A percentile compares a stretch with the other conserved stretches of the same genome.
Conservation (phyloP, 1,140 invertebrate genomes). For the Yoshiicerus persimilis region DNA sequence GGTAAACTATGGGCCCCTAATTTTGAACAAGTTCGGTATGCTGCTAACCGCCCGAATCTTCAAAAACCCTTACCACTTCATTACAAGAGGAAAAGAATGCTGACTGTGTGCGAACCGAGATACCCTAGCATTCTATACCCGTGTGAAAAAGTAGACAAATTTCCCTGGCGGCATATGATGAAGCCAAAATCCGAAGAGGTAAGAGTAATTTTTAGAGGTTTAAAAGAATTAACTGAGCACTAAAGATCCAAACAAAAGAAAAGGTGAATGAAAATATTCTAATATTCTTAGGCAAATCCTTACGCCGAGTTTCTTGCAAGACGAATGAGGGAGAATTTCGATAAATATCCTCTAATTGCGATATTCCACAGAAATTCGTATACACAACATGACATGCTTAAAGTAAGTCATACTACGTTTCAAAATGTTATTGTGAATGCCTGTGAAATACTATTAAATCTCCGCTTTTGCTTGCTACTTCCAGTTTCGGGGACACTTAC, state of each 20-base stretch:
- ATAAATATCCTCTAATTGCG: background rate
- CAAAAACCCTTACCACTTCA: background rate
- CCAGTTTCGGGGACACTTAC: background rate
- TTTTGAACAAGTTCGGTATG: background rate
- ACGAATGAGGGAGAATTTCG: background rate
- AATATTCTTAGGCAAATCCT: background rate
- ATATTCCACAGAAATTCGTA: constrained; percentile 8
- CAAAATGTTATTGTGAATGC: too few relatives aligned
- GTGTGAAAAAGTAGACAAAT: background rate
- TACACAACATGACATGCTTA: background rate
- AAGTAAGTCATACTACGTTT: background rate
- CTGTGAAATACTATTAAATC: too few relatives aligned
- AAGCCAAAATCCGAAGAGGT: too few relatives aligned
- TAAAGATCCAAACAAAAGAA: too few relatives aligned
- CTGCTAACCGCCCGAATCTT: background rate
- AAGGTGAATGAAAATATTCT: background rate
- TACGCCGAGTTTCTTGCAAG: background rate
- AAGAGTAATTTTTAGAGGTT: too few relatives aligned
- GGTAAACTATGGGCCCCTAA: background rate
- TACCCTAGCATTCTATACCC: background rate
- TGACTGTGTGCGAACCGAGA: background rate
- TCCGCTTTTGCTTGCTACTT: background rate
- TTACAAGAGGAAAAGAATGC: background rate
- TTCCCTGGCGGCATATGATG: too few relatives aligned
- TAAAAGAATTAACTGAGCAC: too few relatives aligned